phyloP scores from a whole-genome alignment of 2,888 invertebrate genomes.

The Listrodromus nycthemerus region DNA sequence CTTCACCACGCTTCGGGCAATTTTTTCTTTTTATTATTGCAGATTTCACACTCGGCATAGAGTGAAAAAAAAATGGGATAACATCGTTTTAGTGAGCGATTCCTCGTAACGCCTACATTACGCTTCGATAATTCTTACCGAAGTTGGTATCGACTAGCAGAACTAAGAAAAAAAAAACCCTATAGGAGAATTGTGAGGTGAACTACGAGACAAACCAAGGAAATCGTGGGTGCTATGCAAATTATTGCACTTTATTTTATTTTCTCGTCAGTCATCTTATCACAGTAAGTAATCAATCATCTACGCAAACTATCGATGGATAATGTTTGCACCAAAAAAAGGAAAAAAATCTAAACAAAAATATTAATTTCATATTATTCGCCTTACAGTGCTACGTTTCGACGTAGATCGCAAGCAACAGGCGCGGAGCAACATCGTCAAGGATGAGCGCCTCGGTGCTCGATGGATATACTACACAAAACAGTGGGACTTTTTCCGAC shows the following conservation, averaged over 20 bases:
- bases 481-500: neutral
- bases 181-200: neutral
- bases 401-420: neutral
- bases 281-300: slow-evolving; percentile 38
- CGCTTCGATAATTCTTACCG: slow-evolving; percentile 7
- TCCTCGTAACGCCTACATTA: neutral
- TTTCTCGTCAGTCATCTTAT: slow-evolving; percentile 17
- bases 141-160: neutral
- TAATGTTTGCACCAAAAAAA: slow-evolving; percentile 4
- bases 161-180: neutral
- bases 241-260: slow-evolving; percentile 50
- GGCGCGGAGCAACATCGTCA: slow-evolving; percentile 5
- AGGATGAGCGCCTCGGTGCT: neutral
- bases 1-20: slow-evolving; percentile 24
- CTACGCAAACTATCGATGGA: neutral
- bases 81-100: neutral
- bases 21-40: slow-evolving; percentile 4
- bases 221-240: slow-evolving; percentile 34
- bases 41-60: neutral
- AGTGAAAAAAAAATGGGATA: neutral
- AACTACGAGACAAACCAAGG: slow-evolving; percentile 20
- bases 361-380: neutral
- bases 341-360: neutral
- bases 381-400: slow-evolving; percentile 7
- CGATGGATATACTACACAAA: neutral